phyloP scores from a whole-genome alignment of 1,140 invertebrate genomes.

The Scylla paramamosain region DNA sequence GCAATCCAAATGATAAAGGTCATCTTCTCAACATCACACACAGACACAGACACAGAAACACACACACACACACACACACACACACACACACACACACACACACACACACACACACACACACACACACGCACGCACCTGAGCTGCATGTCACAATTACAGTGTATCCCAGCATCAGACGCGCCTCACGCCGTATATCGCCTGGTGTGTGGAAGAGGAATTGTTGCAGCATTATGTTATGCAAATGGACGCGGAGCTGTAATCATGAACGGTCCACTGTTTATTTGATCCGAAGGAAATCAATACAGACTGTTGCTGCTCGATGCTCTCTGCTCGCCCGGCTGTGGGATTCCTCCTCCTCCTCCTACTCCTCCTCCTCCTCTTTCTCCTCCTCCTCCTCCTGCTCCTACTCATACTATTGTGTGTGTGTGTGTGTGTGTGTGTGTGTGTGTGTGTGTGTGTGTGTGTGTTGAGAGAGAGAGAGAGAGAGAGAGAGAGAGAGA shows the following conservation, averaged over 20 bases:
- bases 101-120: no score
- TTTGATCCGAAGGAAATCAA: conserved; percentile 51
- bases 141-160: background rate
- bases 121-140: background rate
- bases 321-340: no score
- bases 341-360: background rate
- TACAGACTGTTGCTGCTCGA: background rate
- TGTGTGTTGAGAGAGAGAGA: no score
- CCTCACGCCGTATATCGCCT: background rate
- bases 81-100: no score
- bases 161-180: background rate
- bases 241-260: conserved; percentile 48
- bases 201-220: conserved; percentile 26
- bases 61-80: no score
- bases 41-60: no score
- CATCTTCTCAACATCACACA: no score
- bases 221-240: conserved; percentile 64
- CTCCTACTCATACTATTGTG: no score
- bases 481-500: no score
- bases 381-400: no score
- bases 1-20: no score
- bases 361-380: background rate
- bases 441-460: no score
- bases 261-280: conserved; percentile 53
- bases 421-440: background rate